Evolutionary conservation across 1,140 invertebrate genomes (phyloP).

Genomic region (Drosophila auraria): DNA sequence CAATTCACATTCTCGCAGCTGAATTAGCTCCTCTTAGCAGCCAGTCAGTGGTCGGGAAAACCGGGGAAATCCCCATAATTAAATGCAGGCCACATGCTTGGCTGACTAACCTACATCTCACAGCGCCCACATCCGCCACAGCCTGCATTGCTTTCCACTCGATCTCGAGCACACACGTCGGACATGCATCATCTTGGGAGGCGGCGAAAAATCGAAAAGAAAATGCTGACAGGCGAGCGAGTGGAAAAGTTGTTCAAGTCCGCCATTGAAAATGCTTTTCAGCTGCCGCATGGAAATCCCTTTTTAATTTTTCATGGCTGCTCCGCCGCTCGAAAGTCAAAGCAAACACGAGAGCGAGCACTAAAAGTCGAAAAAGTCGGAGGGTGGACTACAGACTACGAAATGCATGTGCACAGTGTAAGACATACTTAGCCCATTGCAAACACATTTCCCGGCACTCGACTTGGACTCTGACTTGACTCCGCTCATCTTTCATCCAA

Average conservation of each 20-base stretch:
- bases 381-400: slow-evolving; percentile 19
- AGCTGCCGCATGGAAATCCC: slow-evolving; percentile 74
- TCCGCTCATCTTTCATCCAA: slow-evolving; percentile 44
- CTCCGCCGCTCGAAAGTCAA: slow-evolving; percentile 64
- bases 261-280: slow-evolving; percentile 73
- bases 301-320: slow-evolving; percentile 79
- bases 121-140: slow-evolving; percentile 3
- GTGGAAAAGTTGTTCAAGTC: slow-evolving; percentile 70
- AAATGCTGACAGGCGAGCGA: slow-evolving; percentile 39
- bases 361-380: slow-evolving; percentile 25
- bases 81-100: slow-evolving; percentile 55
- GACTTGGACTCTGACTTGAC: slow-evolving; percentile 25
- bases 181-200: slow-evolving; percentile 38
- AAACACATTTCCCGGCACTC: slow-evolving; percentile 72
- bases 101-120: slow-evolving; percentile 36
- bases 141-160: slow-evolving; percentile 24
- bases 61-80: slow-evolving; percentile 38
- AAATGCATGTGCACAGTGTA: slow-evolving; percentile 53
- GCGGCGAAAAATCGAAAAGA: slow-evolving; percentile 26
- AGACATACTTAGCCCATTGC: slow-evolving; percentile 73
- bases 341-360: slow-evolving; percentile 48
- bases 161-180: slow-evolving; percentile 42
- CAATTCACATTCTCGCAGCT: slow-evolving; percentile 30
- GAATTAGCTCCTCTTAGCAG: slow-evolving; percentile 33
- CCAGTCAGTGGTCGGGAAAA: background rate